These are phyloP conservation scores for Amphimedon queenslandica DNA, from an alignment of 37 sponge, comb jelly and placozoan genomes.

Conservation along the genomic window DNA sequence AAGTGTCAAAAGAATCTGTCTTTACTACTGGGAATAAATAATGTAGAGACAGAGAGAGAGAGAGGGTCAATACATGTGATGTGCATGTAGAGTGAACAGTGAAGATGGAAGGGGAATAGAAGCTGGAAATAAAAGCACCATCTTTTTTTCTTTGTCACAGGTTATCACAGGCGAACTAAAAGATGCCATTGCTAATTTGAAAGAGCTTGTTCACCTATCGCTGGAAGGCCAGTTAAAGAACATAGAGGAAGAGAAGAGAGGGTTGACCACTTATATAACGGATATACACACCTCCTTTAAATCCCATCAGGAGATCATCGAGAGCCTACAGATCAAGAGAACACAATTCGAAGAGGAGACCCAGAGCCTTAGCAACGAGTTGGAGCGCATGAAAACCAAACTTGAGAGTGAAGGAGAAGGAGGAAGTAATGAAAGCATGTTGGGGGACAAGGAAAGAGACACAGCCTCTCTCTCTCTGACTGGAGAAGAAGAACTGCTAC, in stretches of 20 bases:
- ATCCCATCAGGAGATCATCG: slow-evolving; percentile 21
- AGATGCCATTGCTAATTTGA: not conserved
- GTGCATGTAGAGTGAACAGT: no score
- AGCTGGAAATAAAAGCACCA: no score
- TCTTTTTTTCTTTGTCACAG: not conserved
- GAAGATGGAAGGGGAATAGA: no score
- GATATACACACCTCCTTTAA: slow-evolving; percentile 14
- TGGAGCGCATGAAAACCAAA: slow-evolving; percentile 23
- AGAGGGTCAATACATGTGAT: no score
- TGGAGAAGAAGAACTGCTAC: not conserved
- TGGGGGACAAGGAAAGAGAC: no score
- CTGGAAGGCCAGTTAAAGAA: slow-evolving; percentile 6
- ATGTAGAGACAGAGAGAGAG: no score
- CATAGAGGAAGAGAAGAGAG: slow-evolving; percentile 25
- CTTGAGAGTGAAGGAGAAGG: slow-evolving; percentile 25
- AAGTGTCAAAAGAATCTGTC: no score
- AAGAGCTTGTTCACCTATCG: not conserved
- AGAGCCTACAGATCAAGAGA: slow-evolving; percentile 9
- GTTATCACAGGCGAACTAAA: not conserved
- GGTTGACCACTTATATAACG: not conserved
- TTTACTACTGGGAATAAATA: no score
- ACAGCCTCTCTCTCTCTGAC: not conserved
- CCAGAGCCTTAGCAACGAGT: slow-evolving; percentile 15
- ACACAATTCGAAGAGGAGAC: slow-evolving; percentile 11
- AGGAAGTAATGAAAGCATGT: not conserved